Base-by-base conservation (phyloP, 2,797 vertebrate genomes). In the Phylloscopus collybita region DNA sequence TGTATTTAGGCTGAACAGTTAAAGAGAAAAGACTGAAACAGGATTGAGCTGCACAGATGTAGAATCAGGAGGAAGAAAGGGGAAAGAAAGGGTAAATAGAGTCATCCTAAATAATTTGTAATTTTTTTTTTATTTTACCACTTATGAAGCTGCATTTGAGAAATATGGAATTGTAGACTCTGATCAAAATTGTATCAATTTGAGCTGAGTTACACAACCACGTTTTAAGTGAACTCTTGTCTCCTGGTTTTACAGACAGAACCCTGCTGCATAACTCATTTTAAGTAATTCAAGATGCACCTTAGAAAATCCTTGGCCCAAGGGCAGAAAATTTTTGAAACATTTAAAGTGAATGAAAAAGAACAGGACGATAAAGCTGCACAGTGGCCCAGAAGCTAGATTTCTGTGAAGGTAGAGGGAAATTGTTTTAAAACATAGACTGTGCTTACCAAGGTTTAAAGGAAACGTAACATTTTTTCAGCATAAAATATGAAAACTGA, bases 271-370 rank as follows among this genome's bases (percentile, higher is more conserved):
- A 80, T 38, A 95, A 78, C 40, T 49, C 0, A 0, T 78, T 95
- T 64, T 67, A 94, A 92, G 80, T 53, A 86, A 74, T 82, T 96
- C 65, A 80, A 75, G 84, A 82, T 56, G 69, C 75, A 87, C 50
- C 29, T 80, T 30, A 84, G 47, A 86, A 90, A 91, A 80, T 91
- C 29, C n/a, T 72, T 72, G 42, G 57, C 81, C 64, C n/a, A 69
- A 91, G 47, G 91, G 85, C 81, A 90, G n/a, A 92, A 88, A 54
- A 25, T n/a, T 62, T 92, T 92, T 78, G 40, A 73, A 95, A 83
- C 87, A 30, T 74, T 88, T 84, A 23, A 81, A 91, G 26, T 34
- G 45, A 85, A 67, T 61, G 50, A 78, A 74, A 85, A 86, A 87
- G 32, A 34, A 57, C 6, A 19, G 32, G 21, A 64, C 72, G 50